These are phyloP conservation scores for Pteropus alecto DNA, from an alignment of 2,113 vertebrate genomes.

Conservation along the genomic window DNA sequence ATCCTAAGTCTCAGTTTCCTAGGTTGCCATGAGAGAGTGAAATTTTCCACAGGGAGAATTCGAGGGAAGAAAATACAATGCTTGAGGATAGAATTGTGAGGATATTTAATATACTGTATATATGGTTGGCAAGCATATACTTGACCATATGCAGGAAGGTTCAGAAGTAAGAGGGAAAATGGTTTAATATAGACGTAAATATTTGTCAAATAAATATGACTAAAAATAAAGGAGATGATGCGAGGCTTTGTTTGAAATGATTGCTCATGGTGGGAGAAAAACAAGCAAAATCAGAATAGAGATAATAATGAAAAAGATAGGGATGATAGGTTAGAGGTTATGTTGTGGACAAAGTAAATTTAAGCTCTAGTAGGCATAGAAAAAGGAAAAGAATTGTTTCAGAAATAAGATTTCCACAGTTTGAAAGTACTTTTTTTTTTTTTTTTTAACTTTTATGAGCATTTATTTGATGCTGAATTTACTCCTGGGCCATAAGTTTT, in stretches of 20 bases:
- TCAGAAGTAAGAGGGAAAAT: neutral
- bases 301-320: neutral
- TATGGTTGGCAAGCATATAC: neutral
- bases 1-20: neutral
- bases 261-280: neutral
- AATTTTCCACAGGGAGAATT: neutral
- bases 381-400: neutral
- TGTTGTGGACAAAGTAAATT: neutral
- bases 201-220: neutral
- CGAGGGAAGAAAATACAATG: neutral
- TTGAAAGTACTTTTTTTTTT: neutral
- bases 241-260: neutral
- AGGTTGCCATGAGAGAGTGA: neutral
- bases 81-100: neutral
- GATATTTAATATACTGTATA: neutral
- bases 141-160: neutral
- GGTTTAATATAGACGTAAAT: neutral
- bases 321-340: neutral
- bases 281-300: neutral
- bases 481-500: too few relatives aligned
- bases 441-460: too few relatives aligned
- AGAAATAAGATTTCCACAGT: neutral
- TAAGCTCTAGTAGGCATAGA: neutral
- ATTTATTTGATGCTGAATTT: too few relatives aligned
- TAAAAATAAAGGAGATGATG: neutral